These are phyloP conservation scores for Carassius auratus DNA, from an alignment of 2,113 vertebrate genomes.

Conservation along the genomic window DNA sequence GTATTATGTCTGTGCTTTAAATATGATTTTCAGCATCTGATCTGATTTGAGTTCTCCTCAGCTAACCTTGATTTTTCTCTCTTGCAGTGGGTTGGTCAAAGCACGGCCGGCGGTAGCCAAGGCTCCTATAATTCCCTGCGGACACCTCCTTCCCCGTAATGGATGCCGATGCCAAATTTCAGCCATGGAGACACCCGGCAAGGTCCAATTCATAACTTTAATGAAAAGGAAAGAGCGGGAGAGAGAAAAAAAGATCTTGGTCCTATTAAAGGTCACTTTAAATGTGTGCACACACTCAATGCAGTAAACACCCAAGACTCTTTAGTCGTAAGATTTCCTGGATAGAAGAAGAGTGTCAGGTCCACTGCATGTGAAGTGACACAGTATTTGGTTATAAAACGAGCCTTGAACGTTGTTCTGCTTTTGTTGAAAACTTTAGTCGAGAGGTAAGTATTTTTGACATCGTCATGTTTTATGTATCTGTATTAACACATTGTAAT, in stretches of 20 bases:
- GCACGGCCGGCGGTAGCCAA: conserved; percentile 46
- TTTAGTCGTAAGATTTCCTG: not conserved
- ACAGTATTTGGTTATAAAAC: conserved; percentile 23
- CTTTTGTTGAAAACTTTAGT: conserved; percentile 46
- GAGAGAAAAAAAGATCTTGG: conserved; percentile 4
- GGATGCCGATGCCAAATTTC: not conserved
- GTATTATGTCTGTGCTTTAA: not conserved
- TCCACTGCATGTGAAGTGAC: conserved; percentile 55
- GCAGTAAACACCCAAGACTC: conserved; percentile 38
- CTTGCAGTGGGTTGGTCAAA: conserved; percentile 53
- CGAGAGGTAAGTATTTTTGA: conserved; percentile 59
- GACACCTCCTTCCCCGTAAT: conserved; percentile 58
- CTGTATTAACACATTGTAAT: conserved; percentile 48
- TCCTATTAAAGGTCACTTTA: conserved; percentile 34
- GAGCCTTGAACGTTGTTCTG: conserved; percentile 4
- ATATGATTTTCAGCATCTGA: not conserved
- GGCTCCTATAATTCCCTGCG: conserved; percentile 59
- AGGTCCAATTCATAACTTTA: conserved; percentile 13
- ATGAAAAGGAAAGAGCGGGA: not conserved
- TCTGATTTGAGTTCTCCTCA: conserved; percentile 19
- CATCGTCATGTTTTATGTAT: conserved; percentile 52
- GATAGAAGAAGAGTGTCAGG: conserved; percentile 29
- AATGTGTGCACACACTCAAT: conserved; percentile 38
- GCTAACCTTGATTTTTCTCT: conserved; percentile 14
- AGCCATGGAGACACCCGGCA: not conserved